These are phyloP conservation scores for Julus scandinavius DNA, from an alignment of 2,888 invertebrate species.

Conservation along the genomic window DNA sequence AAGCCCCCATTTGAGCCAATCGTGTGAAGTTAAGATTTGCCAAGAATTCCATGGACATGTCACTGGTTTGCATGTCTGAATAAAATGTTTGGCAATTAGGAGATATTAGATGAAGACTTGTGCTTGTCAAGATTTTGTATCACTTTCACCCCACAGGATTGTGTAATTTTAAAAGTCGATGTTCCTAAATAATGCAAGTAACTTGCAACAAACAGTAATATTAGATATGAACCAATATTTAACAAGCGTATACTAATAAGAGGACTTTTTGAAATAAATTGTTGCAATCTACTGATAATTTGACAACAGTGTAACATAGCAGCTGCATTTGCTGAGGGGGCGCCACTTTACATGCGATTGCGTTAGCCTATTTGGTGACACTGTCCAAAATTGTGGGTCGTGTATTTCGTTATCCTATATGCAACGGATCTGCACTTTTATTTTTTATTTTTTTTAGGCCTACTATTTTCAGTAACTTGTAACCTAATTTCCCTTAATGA, in stretches of 20 bases:
- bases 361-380: neutral
- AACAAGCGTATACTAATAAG: too few species aligned
- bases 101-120: neutral
- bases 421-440: slow-evolving; percentile 17
- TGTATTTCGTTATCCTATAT: slow-evolving; percentile 16
- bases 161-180: too few species aligned
- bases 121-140: neutral
- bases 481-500: neutral
- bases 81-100: neutral
- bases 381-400: slow-evolving; percentile 9
- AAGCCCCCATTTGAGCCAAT: slow-evolving; percentile 1
- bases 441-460: neutral
- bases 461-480: slow-evolving; percentile 39
- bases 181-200: neutral
- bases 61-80: neutral
- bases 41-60: neutral
- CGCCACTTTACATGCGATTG: neutral
- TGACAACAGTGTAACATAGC: neutral
- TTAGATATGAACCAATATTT: too few species aligned
- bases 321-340: too few species aligned
- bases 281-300: neutral
- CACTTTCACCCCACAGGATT: neutral
- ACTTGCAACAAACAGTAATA: neutral
- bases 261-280: neutral
- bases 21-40: neutral